Evolutionary conservation across 2,888 invertebrate genomes (phyloP).

Genomic region (Drosophila mayaguana): DNA sequence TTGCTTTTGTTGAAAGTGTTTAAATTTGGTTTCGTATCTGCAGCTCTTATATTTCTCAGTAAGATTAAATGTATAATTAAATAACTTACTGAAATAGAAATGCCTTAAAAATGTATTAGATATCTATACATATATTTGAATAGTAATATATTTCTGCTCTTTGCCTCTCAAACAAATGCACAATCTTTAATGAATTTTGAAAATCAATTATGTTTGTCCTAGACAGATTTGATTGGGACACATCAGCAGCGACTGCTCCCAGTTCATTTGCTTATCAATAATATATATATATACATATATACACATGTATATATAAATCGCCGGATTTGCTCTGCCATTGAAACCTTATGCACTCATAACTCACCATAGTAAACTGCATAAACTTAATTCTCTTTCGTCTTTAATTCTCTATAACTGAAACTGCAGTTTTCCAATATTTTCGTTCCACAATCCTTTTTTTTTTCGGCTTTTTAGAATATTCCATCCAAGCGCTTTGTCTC

Average conservation of each 20-base stretch:
- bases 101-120: no score
- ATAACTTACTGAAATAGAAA: no score
- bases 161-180: no score
- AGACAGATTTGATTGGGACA: constrained; percentile 56
- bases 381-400: neutral
- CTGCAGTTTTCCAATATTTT: neutral
- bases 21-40: no score
- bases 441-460: constrained; percentile 1
- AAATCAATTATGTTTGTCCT: constrained; percentile 7
- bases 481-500: constrained; percentile 27
- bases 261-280: constrained; percentile 54
- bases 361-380: constrained; percentile 30
- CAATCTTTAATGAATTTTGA: neutral
- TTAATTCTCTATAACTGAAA: neutral
- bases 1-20: no score
- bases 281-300: constrained; percentile 1
- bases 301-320: constrained; percentile 7
- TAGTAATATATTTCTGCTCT: no score
- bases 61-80: no score
- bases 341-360: constrained; percentile 10
- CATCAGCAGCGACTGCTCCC: constrained; percentile 53
- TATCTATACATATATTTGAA: no score
- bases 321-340: constrained; percentile 14
- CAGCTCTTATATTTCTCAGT: no score
- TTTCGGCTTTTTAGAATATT: constrained; percentile 4